Evolutionary conservation across 1,140 invertebrate species (phyloP).

Genomic region (Drosophila orosa): DNA sequence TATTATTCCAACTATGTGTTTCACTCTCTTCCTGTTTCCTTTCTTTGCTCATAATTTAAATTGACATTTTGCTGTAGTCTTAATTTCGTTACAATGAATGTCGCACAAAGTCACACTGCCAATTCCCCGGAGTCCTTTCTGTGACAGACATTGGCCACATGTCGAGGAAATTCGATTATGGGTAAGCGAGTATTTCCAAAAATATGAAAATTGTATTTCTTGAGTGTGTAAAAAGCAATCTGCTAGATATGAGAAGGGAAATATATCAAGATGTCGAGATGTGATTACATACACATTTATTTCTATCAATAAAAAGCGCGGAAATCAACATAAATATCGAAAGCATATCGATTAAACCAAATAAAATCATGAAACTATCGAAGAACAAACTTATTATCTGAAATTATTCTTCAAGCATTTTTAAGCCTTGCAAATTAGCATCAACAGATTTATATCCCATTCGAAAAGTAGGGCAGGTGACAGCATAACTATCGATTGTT

Average conservation of each 20-base stretch:
- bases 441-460: not conserved
- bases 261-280: not conserved
- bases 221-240: conserved; percentile 3
- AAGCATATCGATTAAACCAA: not conserved
- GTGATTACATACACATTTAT: not conserved
- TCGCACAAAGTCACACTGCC: not conserved
- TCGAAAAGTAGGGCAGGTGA: too few species aligned
- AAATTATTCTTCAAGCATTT: not conserved
- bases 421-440: not conserved
- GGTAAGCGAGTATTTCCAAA: conserved; percentile 1
- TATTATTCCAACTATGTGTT: not conserved
- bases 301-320: not conserved
- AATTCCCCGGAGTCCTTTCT: conserved; percentile 19
- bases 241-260: not conserved
- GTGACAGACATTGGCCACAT: conserved; percentile 3
- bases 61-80: conserved; percentile 60
- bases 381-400: not conserved
- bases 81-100: conserved; percentile 38
- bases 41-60: conserved; percentile 63
- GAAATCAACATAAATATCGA: not conserved
- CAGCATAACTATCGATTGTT: too few species aligned
- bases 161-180: conserved; percentile 25
- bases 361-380: not conserved
- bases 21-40: not conserved
- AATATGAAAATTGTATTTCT: conserved; percentile 25